phyloP scores from a whole-genome alignment of 2,888 invertebrate genomes.

The Erebia ligea region DNA sequence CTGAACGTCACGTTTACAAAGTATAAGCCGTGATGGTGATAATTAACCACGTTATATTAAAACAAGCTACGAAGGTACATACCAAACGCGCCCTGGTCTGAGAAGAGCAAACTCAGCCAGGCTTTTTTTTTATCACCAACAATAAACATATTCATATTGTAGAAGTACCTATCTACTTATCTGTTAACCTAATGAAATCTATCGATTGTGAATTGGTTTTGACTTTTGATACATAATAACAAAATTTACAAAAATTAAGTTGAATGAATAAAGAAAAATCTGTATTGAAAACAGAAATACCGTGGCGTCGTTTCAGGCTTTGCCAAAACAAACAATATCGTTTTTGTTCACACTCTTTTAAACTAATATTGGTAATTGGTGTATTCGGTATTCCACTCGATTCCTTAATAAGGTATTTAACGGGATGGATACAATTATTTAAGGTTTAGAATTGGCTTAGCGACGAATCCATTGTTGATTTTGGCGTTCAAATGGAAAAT shows the following conservation, averaged over 20 bases:
- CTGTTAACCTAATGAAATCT: too few species aligned
- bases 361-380: constrained; percentile 16
- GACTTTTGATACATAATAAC: not conserved
- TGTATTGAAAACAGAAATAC: constrained; percentile 17
- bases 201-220: not conserved
- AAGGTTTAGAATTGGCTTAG: constrained; percentile 17
- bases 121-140: too few species aligned
- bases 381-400: not conserved
- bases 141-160: too few species aligned
- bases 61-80: too few species aligned
- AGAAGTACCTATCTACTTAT: too few species aligned
- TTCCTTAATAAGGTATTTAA: constrained; percentile 7
- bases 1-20: too few species aligned
- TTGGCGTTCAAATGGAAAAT: constrained; percentile 9
- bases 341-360: constrained; percentile 23
- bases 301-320: constrained; percentile 5
- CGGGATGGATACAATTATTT: constrained; percentile 8
- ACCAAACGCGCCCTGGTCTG: too few species aligned
- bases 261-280: not conserved
- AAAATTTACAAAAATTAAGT: constrained; percentile 2
- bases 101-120: too few species aligned
- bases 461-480: constrained; percentile 4
- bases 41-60: too few species aligned
- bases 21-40: too few species aligned
- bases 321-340: constrained; percentile 18